Evolutionary conservation across 2,888 invertebrate species (phyloP), one percentile per base, ranked within the genome.

Genomic region (Pammene fasciana): DNA sequence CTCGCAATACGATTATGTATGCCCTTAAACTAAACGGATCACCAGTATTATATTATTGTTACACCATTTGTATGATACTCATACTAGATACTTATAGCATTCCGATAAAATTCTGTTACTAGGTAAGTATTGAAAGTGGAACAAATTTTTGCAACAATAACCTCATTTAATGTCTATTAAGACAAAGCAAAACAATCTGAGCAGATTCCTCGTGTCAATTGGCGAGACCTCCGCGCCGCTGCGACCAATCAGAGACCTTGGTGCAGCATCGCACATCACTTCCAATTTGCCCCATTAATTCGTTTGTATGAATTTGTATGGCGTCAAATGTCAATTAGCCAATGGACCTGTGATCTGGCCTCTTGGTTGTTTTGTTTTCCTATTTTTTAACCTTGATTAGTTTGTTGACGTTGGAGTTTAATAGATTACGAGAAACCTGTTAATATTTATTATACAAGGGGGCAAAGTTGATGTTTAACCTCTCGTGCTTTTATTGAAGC

Each of bases 211-310:
- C 7, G 36, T 36, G 36, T 71, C 71, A 72, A 70, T 71, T 71
- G 67, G 43, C 14, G 60, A 64, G 73, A 74, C 75, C 75, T 71
- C 52, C 57, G 64, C 67, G 56, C 7, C 67, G 64, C 46, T 4
- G 36, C 36, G 36, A 54, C 59, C 68, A 70, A 54, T 64, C 59
- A 50, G 18, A 43, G 76, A 71, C 77, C 78, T 76, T 76, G 78
- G 70, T 75, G 61, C 68, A 72, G 45, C 65, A n/a, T 38, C 54
- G 64, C 55, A 70, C 68, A 74, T 78, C 71, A 75, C 64, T 74
- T 54, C 65, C 75, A 77, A 77, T 79, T 76, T 71, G 71, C 57
- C 43, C 57, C 71, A 56, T 65, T 79, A 78, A 78, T 79, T 77
- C 70, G n/a, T n/a, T n/a, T n/a, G n/a, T n/a, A n/a, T n/a, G n/a